Percentiles rank a stretch among this genome's conserved stretches.
Conservation (phyloP, 2,888 invertebrate genomes). For the Agrenia bidenticulata region DNA sequence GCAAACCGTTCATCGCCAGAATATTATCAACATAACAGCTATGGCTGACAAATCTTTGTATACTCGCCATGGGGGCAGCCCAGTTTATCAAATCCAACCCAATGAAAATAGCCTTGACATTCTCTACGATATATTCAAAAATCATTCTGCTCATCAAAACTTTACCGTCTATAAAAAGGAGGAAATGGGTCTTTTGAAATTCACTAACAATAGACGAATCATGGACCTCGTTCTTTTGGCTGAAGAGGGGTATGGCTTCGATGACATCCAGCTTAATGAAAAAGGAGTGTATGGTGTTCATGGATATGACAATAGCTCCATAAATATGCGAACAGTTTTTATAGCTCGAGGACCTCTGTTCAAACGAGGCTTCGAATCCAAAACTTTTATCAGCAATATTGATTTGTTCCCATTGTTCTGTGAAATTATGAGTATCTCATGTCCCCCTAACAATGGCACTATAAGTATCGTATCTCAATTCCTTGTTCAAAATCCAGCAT, state of each 20-base stretch:
- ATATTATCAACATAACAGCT: conserved; percentile 62
- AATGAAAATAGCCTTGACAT: conserved; percentile 55
- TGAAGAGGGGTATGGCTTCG: conserved; percentile 65
- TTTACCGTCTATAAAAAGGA: conserved; percentile 61
- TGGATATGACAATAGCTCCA: conserved; percentile 66
- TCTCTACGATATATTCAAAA: conserved; percentile 59
- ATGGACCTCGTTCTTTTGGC: conserved; percentile 66
- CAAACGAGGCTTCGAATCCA: conserved; percentile 53
- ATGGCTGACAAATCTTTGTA: conserved; percentile 61
- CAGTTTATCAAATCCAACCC: conserved; percentile 65
- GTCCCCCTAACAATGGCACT: conserved; percentile 1
- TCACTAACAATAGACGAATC: conserved; percentile 64
- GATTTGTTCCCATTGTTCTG: conserved; percentile 68
- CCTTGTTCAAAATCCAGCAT: too few relatives aligned
- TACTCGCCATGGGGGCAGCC: conserved; percentile 61
- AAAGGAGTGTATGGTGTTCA: conserved; percentile 64
- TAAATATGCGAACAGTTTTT: conserved; percentile 69
- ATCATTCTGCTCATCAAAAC: not conserved
- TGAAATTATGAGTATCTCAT: conserved; percentile 60
- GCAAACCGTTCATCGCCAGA: conserved; percentile 60
- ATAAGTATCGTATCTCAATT: not conserved
- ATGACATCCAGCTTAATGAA: conserved; percentile 59
- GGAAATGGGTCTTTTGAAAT: conserved; percentile 66
- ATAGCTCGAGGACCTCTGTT: conserved; percentile 70
- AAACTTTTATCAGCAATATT: conserved; percentile 63